Evolutionary conservation across 2,888 invertebrate species (phyloP), one percentile per base, ranked within the genome.

Genomic region (Incurvaria masculella): DNA sequence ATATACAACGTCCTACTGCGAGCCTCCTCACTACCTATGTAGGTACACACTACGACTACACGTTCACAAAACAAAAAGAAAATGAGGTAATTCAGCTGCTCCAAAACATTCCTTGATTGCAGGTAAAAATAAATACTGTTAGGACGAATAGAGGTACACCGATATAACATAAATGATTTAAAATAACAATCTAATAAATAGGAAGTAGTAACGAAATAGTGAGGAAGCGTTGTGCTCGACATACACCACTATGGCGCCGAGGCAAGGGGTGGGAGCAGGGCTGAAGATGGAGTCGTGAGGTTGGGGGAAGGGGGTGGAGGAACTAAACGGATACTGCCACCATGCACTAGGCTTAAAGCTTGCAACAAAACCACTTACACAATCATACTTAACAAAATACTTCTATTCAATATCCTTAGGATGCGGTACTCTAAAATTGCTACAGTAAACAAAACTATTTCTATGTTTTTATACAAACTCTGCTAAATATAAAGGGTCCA

Each of bases 201-300:
- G 64, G 65, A 64, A 65, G 61, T n/a, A 63, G 61, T 61, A 64
- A 64, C 68, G 66, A 66, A 57, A 69, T 68, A 33, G 70, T 61
- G 72, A 71, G 73, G 74, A 71, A 70, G 70, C 74, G 72, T 72
- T 70, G 72, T 72, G 73, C 69, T 70, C 64, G 66, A 55, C 61
- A n/a, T n/a, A n/a, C n/a, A n/a, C n/a, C n/a, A n/a, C n/a, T n/a
- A n/a, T n/a, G n/a, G n/a, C n/a, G n/a, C n/a, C n/a, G n/a, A n/a
- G n/a, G n/a, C n/a, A n/a, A n/a, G n/a, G n/a, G n/a, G n/a, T n/a
- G n/a, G n/a, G n/a, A n/a, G n/a, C n/a, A n/a, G n/a, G n/a, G n/a
- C n/a, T n/a, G n/a, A n/a, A n/a, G n/a, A n/a, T n/a, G n/a, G n/a
- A n/a, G n/a, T n/a, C n/a, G n/a, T n/a, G n/a, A n/a, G n/a, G n/a